Percentiles rank a stretch among this genome's conserved stretches.
phyloP scores from a whole-genome alignment of 1,140 invertebrate genomes.

The Drosophila mauritiana region DNA sequence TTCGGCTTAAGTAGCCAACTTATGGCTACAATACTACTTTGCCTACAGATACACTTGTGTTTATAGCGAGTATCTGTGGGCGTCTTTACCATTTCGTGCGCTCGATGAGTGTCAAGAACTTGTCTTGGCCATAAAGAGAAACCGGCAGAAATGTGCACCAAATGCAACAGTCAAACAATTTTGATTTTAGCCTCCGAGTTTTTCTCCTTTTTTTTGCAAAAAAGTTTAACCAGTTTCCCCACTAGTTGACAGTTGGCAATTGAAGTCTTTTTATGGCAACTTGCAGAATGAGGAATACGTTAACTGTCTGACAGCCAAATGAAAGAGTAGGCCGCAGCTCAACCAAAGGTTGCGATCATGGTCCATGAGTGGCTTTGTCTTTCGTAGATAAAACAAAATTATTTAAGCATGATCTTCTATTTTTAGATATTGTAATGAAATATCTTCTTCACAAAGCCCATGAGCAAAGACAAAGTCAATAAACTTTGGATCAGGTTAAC shows the following conservation, averaged over 20 bases:
- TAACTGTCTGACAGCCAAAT: constrained; percentile 36
- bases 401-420: not conserved
- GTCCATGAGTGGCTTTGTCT: constrained; percentile 13
- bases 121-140: constrained; percentile 81
- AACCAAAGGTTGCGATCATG: constrained; percentile 37
- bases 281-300: constrained; percentile 54
- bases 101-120: constrained; percentile 73
- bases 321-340: constrained; percentile 39
- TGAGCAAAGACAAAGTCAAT: constrained; percentile 41
- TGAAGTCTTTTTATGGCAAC: constrained; percentile 52
- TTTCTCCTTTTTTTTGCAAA: constrained; percentile 11
- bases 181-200: constrained; percentile 32
- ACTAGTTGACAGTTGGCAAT: constrained; percentile 38
- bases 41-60: constrained; percentile 22
- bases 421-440: not conserved
- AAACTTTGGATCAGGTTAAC: constrained; percentile 47
- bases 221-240: constrained; percentile 54
- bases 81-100: constrained; percentile 50
- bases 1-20: constrained; percentile 33
- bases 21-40: constrained; percentile 9
- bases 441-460: not conserved
- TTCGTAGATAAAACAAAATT: not conserved
- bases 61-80: constrained; percentile 26
- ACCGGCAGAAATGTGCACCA: constrained; percentile 76
- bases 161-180: constrained; percentile 64